phyloP scores from a whole-genome alignment of 2,113 vertebrate genomes.

The Sakesphorus luctuosus region DNA sequence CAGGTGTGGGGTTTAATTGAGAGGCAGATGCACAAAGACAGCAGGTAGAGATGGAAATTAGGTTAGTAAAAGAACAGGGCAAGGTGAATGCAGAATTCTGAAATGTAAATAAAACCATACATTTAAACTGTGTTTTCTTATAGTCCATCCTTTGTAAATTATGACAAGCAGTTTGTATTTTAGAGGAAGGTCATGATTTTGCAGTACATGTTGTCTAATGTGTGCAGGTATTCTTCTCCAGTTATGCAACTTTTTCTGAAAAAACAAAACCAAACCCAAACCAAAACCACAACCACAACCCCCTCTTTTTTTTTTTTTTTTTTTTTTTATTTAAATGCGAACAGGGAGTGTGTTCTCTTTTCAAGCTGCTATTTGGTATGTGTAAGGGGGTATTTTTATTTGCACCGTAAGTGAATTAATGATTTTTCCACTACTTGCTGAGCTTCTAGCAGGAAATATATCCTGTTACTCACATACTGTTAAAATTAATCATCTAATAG shows the following conservation, averaged over 20 bases:
- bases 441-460: neutral
- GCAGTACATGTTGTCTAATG: neutral
- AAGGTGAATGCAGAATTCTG: constrained; percentile 14
- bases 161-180: neutral
- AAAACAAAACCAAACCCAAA: neutral
- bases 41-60: constrained; percentile 34
- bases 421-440: neutral
- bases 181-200: neutral
- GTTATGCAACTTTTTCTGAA: neutral
- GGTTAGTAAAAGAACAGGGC: neutral
- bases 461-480: neutral
- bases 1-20: constrained; percentile 22
- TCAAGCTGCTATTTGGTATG: neutral
- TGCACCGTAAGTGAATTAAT: neutral
- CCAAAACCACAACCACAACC: too few species aligned
- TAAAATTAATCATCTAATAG: constrained; percentile 41
- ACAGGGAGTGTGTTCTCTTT: neutral
- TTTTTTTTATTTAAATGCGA: neutral
- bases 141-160: accelerated
- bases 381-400: neutral
- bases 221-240: neutral
- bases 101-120: neutral
- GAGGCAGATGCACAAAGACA: constrained; percentile 32
- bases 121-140: neutral
- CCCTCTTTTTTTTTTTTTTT: too few species aligned